These are phyloP conservation scores for Cosmia trapezina DNA, from an alignment of 2,888 invertebrate species.

Conservation along the genomic window DNA sequence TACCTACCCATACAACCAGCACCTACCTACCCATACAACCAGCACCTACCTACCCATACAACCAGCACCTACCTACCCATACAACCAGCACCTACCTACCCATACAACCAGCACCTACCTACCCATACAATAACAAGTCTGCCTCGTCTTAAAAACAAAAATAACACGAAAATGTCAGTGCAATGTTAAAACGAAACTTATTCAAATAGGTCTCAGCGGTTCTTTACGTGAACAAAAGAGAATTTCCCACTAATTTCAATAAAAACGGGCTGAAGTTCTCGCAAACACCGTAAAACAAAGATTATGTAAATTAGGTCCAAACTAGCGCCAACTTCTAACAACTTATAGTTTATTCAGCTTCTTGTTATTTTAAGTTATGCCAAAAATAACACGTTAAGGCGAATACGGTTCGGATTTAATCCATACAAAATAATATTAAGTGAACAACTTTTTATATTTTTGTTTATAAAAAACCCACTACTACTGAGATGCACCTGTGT, in stretches of 20 bases:
- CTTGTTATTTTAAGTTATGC: conserved; percentile 56
- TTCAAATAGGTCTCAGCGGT: conserved; percentile 30
- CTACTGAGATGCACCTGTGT: too few species aligned
- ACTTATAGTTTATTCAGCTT: conserved; percentile 60
- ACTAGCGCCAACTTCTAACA: conserved; percentile 40
- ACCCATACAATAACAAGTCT: not conserved
- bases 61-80: too few species aligned
- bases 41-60: too few species aligned
- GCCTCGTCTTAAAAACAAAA: not conserved
- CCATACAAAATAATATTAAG: not conserved
- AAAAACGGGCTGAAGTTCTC: conserved; percentile 47
- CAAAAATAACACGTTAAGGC: conserved; percentile 43
- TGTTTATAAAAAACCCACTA: not conserved
- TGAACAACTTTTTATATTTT: not conserved
- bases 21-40: too few species aligned
- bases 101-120: too few species aligned
- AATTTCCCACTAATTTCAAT: conserved; percentile 55
- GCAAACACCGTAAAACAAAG: conserved; percentile 57
- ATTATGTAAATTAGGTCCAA: conserved; percentile 53
- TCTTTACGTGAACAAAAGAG: conserved; percentile 39
- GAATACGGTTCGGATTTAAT: not conserved
- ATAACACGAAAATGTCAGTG: not conserved
- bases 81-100: too few species aligned
- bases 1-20: too few species aligned
- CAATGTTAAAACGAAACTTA: conserved; percentile 21